Evolutionary conservation across 2,888 invertebrate species (phyloP), one percentile per base, ranked within the genome.

Genomic region (Nematopogon swammerdamellus): DNA sequence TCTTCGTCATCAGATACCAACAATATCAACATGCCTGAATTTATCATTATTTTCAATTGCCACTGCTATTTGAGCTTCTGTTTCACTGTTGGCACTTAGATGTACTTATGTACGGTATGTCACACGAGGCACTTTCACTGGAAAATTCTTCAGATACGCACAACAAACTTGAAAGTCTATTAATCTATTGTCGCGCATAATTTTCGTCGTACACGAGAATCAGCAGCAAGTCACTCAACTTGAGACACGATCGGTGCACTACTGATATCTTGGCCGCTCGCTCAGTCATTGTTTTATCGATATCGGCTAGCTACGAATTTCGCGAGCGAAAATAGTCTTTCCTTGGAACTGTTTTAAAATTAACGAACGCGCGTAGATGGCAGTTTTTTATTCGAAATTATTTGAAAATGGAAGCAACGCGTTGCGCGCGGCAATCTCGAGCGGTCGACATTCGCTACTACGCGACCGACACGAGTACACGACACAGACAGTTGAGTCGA

Each of bases 201-300:
- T 76, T 72, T 59, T 69, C 65, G 67, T 79, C 76, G 66, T 79
- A 79, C 59, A 79, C 67, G 53, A 79, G 71, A 62, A 79, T 77
- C 62, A 76, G 65, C 56, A 67, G 61, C 58, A 73, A 70, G 63
- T 76, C 72, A 52, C 70, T 72, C 58, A 74, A 64, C 52, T 70
- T 58, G 46, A 70, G 64, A 68, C 68, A 68, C 58, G 70, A 65
- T 36, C 72, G 73, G 57, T 68, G 63, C 60, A 68, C 63, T 64
- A 71, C 72, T 55, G 68, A 72, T 68, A 70, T 68, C 67, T 70
- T 70, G 55, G 67, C 68, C 65, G 70, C 68, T 72, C 65, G 71
- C 62, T 68, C 65, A 70, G 69, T 66, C 77, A 77, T 77, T 63
- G 69, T 76, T 57, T 65, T 65, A 60, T 55, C 57, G 55, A 59